Evolutionary conservation across 2,888 invertebrate species (phyloP), one percentile per base, ranked within the genome.

Genomic region (Drosophila gaucha): DNA sequence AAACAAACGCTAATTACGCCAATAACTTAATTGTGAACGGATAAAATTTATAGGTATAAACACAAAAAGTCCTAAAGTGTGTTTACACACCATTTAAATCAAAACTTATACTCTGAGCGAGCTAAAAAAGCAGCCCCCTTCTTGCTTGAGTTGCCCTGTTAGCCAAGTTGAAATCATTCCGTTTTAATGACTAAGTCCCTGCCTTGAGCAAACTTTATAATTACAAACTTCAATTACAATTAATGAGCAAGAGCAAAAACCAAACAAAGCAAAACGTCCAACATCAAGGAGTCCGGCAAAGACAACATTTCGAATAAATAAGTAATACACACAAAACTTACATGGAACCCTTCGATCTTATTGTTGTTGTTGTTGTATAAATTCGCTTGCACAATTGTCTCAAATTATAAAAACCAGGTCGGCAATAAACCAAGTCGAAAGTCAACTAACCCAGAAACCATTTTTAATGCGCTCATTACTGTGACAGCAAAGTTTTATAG

Each of bases 151-250:
- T 82, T 51, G 60, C 67, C 46, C 59, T 57, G 62, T 57, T 51
- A 22, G 52, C 54, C 73, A 65, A 80, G 64, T 72, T 72, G 51
- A 43, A 80, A 80, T 88, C 80, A 73, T 88, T 84, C 63, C 64
- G 65, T 83, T 88, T 88, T 88, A 82, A 88, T 88, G 89, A 70
- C 88, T 70, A 77, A 72, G 58, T 78, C 62, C 57, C 83, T 71
- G 80, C 74, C 68, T 67, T 70, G 78, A 54, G 77, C 68, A 82
- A 82, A 82, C 82, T 88, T 88, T 82, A 86, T 82, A 82, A 82
- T 88, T 82, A 80, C 87, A 88, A 86, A 88, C 82, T 82, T 82
- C 89, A 86, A 88, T 86, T 88, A 86, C 87, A 82, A 84, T 82
- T 82, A 86, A 80, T 80, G 82, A 86, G 77, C 86, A 62, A 75